Evolutionary conservation across 2,113 vertebrate species (phyloP).

Genomic region (Ictidomys tridecemlineatus): DNA sequence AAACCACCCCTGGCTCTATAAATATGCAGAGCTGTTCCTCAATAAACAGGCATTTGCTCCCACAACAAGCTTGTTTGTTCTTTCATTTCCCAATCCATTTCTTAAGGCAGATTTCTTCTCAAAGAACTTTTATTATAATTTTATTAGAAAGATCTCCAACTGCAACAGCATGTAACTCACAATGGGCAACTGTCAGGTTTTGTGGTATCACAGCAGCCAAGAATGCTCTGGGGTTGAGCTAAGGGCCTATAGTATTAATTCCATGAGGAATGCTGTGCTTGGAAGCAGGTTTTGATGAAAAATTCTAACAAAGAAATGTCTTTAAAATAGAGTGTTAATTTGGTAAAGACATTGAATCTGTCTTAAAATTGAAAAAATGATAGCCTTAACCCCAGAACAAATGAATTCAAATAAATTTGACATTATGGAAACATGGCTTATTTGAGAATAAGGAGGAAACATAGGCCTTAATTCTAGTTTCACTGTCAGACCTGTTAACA

Average conservation of each 20-base stretch:
- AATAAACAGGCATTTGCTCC: no score
- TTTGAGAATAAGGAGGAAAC: background rate
- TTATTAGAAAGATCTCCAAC: slow-evolving; percentile 14
- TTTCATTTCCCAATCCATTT: background rate
- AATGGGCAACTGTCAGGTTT: background rate
- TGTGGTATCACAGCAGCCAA: background rate
- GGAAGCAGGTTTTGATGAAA: background rate
- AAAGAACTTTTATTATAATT: slow-evolving; percentile 1
- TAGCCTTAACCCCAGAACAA: background rate
- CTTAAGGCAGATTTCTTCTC: background rate
- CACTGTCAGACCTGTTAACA: background rate
- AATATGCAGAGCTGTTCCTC: no score
- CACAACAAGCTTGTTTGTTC: no score
- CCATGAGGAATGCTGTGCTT: background rate
- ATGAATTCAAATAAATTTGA: background rate
- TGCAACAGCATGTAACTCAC: background rate
- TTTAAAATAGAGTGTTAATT: background rate
- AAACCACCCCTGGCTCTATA: no score
- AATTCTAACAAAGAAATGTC: background rate
- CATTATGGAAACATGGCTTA: background rate
- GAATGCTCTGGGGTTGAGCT: background rate
- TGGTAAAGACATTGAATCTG: background rate
- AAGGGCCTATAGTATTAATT: background rate
- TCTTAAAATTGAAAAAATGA: background rate
- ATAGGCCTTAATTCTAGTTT: background rate